A percentile compares a stretch with the other conserved stretches of the same genome.
phyloP scores from a whole-genome alignment of 2,113 vertebrate genomes.

The Coreoperca whiteheadi region DNA sequence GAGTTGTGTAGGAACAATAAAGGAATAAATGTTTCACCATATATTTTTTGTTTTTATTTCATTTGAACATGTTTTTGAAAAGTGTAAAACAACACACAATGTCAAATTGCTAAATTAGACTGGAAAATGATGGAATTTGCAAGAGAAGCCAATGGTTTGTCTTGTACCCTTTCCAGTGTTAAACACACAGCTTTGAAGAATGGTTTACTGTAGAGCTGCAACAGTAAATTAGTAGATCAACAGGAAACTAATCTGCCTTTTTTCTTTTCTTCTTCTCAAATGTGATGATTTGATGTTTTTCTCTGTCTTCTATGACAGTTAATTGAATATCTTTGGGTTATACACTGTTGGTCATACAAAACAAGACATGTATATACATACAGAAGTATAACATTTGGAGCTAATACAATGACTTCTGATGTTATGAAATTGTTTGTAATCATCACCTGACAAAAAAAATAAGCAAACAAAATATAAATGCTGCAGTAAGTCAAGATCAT shows the following conservation, averaged over 20 bases:
- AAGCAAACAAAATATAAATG: not conserved
- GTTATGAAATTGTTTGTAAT: not conserved
- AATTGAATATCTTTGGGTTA: not conserved
- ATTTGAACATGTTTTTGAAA: not conserved
- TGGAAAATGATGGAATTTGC: not conserved
- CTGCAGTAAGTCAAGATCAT: not conserved
- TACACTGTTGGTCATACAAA: not conserved
- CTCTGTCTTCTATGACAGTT: not conserved
- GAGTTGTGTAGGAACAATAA: constrained; percentile 4
- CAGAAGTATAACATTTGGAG: not conserved
- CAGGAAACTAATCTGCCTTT: not conserved
- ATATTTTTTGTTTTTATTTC: constrained; percentile 2
- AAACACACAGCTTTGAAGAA: constrained; percentile 1
- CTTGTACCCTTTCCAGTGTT: not conserved
- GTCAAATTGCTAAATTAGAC: not conserved
- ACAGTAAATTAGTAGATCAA: not conserved
- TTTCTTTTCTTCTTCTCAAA: no score
- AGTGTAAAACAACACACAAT: not conserved
- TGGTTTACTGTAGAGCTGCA: not conserved
- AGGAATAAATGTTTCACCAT: not conserved
- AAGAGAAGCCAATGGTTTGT: not conserved
- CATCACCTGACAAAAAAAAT: not conserved
- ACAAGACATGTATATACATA: no score
- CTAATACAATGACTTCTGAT: no score
- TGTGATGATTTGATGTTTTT: not conserved